These are phyloP conservation scores for Ceratotherium simum DNA, from an alignment of 2,113 vertebrate genomes.

Conservation along the genomic window DNA sequence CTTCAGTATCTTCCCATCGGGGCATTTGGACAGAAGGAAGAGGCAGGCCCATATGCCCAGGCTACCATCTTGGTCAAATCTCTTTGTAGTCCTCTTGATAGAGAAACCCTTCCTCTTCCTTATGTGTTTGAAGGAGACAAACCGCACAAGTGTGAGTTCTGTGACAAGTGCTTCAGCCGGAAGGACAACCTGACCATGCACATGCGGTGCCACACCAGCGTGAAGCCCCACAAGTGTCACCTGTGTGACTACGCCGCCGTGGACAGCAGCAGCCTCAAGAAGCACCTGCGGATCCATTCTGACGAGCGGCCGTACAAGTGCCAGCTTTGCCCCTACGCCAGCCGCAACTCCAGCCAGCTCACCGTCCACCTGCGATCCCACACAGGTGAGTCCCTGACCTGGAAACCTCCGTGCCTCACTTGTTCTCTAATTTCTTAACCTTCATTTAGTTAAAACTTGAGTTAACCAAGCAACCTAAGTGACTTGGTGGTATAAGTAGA, in stretches of 20 bases:
- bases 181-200: constrained; percentile 98
- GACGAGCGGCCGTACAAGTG: constrained; percentile 97
- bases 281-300: constrained; percentile 97
- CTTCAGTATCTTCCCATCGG: background rate
- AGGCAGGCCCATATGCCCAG: accelerated
- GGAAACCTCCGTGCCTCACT: background rate
- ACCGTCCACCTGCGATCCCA: constrained; percentile 97
- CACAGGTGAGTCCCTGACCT: constrained; percentile 84
- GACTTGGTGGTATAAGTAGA: no score
- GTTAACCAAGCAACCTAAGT: background rate
- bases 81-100: accelerated
- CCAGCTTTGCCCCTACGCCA: constrained; percentile 97
- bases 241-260: constrained; percentile 95
- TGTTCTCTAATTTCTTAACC: background rate
- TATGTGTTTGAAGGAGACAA: constrained; percentile 92
- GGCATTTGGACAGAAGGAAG: background rate
- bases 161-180: constrained; percentile 96
- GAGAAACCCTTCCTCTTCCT: no score
- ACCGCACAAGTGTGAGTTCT: constrained; percentile 96
- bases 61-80: accelerated
- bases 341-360: constrained; percentile 98
- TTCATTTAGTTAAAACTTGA: background rate
- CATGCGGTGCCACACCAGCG: constrained; percentile 95
- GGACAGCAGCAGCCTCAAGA: constrained; percentile 98
- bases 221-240: constrained; percentile 98